Evolutionary conservation across 2,797 vertebrate species (phyloP).

Genomic region (Labeo calbasu): DNA sequence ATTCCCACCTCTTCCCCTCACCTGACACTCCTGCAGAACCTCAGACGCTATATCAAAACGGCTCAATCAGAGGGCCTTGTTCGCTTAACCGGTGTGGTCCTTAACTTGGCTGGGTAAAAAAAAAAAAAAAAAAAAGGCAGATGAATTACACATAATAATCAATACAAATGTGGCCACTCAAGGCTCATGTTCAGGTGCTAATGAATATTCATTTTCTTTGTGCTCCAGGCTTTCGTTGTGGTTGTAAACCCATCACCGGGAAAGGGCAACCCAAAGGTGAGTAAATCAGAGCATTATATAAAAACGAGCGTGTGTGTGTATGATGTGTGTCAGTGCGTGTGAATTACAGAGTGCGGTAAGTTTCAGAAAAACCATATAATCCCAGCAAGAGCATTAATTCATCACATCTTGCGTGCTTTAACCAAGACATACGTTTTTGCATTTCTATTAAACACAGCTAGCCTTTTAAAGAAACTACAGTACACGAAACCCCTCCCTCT

Average conservation of each 20-base stretch:
- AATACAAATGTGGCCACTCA: constrained; percentile 68
- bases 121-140: constrained; percentile 85
- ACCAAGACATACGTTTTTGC: constrained; percentile 36
- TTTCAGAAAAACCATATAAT: constrained; percentile 70
- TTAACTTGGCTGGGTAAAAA: constrained; percentile 75
- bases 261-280: constrained; percentile 78
- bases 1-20: constrained; percentile 25
- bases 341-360: constrained; percentile 52
- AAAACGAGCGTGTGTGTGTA: constrained; percentile 61
- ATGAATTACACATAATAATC: constrained; percentile 78
- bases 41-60: constrained; percentile 14
- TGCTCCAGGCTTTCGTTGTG: constrained; percentile 67
- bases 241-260: constrained; percentile 75
- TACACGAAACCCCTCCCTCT: constrained; percentile 20
- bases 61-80: constrained; percentile 36
- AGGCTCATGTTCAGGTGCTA: constrained; percentile 51
- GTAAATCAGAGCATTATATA: constrained; percentile 74
- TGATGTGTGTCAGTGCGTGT: constrained; percentile 48
- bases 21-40: constrained; percentile 2
- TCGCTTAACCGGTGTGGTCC: constrained; percentile 62
- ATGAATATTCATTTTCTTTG: constrained; percentile 82
- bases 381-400: constrained; percentile 67
- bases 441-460: constrained; percentile 57
- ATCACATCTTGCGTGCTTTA: constrained; percentile 56
- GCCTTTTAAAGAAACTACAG: constrained; percentile 45